These are phyloP conservation scores for Mythimna lalbum DNA, from an alignment of 2,888 invertebrate species.

Conservation along the genomic window DNA sequence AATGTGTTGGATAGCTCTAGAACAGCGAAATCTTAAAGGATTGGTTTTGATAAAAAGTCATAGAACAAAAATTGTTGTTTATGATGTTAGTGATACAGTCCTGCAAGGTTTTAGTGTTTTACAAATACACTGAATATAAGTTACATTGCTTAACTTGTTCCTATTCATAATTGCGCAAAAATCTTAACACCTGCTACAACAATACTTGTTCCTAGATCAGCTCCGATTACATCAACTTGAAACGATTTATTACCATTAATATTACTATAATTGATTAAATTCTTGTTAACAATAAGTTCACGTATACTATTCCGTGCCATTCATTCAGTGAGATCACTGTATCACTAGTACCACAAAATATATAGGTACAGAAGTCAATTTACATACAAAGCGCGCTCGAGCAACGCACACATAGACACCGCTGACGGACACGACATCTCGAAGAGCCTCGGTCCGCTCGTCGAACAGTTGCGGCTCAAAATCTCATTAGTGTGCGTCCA, in stretches of 20 bases:
- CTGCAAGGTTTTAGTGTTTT: no score
- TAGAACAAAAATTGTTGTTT: no score
- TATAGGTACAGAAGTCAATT: no score
- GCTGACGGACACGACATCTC: no score
- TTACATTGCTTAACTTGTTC: constrained; percentile 10
- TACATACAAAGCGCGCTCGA: no score
- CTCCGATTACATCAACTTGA: constrained; percentile 46
- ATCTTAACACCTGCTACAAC: constrained; percentile 46
- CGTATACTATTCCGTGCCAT: constrained; percentile 48
- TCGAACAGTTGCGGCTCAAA: no score
- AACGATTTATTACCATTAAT: constrained; percentile 52
- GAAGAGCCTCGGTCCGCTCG: no score
- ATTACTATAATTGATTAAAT: constrained; percentile 52
- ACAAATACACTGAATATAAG: background rate
- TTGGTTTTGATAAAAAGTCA: no score
- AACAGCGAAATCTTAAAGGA: no score
- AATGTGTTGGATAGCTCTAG: no score
- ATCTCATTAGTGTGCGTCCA: no score
- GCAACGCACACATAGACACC: no score
- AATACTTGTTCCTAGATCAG: constrained; percentile 45
- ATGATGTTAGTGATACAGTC: background rate
- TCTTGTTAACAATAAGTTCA: constrained; percentile 56
- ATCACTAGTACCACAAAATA: constrained; percentile 35
- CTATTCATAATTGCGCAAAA: constrained; percentile 31
- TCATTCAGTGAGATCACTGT: constrained; percentile 60